A percentile compares a stretch with the other conserved stretches of the same genome.
phyloP scores from a whole-genome alignment of 2,113 vertebrate species.

The Petroica traversi region DNA sequence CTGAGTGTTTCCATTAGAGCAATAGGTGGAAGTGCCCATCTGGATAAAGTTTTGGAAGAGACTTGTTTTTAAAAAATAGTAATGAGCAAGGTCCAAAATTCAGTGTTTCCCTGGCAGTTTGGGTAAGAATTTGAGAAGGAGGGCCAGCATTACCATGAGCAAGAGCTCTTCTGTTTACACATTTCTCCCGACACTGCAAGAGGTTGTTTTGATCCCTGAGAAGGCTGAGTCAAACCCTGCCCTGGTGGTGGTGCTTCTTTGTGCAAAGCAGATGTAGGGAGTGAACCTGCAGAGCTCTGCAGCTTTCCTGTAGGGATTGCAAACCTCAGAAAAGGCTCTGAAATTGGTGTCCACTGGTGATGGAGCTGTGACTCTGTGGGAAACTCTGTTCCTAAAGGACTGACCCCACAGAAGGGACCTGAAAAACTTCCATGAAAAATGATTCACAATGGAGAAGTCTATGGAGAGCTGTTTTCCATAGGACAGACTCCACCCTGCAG shows the following conservation, averaged over 20 bases:
- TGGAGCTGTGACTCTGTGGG: background rate
- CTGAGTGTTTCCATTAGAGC: background rate
- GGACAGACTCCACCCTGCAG: background rate
- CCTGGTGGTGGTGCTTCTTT: background rate
- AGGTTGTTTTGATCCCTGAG: background rate
- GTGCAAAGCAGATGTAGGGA: background rate
- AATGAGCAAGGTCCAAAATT: background rate
- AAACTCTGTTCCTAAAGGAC: background rate
- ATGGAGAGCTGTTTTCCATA: background rate
- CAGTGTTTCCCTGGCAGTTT: background rate
- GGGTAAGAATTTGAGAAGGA: fast-evolving
- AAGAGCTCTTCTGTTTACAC: background rate
- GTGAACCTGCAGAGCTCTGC: background rate
- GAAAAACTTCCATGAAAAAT: background rate
- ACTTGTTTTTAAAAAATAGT: background rate
- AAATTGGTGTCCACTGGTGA: fast-evolving
- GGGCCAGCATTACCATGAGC: background rate
- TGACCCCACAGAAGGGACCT: background rate
- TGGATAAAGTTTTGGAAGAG: background rate
- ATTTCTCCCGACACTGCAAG: background rate
- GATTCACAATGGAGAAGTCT: background rate
- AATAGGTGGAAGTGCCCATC: background rate
- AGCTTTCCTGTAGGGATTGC: background rate
- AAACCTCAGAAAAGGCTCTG: background rate
- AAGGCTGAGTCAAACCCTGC: background rate